These are phyloP conservation scores for Nasonia oneida DNA, from an alignment of 2,888 invertebrate genomes.

Conservation along the genomic window DNA sequence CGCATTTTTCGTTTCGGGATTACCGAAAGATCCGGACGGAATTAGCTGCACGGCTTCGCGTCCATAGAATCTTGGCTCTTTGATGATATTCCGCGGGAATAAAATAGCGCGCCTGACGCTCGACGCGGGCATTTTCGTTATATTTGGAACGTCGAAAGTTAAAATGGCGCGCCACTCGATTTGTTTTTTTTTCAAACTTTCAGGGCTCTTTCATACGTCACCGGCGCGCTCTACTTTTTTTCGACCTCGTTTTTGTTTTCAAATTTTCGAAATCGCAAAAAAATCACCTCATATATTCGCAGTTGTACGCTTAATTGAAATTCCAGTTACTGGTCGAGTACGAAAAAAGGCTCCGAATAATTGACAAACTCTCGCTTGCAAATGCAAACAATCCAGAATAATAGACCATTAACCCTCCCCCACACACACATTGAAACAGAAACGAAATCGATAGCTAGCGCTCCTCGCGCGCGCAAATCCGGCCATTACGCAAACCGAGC, in stretches of 20 bases:
- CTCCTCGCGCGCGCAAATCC: conserved; percentile 22
- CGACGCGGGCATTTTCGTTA: too few relatives aligned
- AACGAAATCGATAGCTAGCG: conserved; percentile 47
- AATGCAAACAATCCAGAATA: background rate
- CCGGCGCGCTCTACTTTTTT: background rate
- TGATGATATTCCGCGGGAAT: too few relatives aligned
- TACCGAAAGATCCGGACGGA: background rate
- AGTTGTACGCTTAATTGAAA: too few relatives aligned
- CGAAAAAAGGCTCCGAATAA: background rate
- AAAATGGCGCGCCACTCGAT: background rate
- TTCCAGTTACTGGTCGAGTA: too few relatives aligned
- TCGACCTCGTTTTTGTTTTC: background rate
- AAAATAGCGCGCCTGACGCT: too few relatives aligned
- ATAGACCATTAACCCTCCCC: background rate
- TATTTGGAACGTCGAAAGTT: background rate
- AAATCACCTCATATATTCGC: background rate
- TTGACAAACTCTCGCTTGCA: background rate
- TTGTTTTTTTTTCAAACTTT: background rate
- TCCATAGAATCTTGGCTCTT: background rate
- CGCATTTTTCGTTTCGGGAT: background rate
- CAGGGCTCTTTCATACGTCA: background rate
- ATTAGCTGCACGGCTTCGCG: background rate
- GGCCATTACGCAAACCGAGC: conserved; percentile 52
- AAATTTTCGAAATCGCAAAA: background rate
- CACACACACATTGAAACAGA: background rate